These are phyloP conservation scores for Rhinichthys osculus DNA, from an alignment of 2,797 vertebrate species.

Conservation along the genomic window DNA sequence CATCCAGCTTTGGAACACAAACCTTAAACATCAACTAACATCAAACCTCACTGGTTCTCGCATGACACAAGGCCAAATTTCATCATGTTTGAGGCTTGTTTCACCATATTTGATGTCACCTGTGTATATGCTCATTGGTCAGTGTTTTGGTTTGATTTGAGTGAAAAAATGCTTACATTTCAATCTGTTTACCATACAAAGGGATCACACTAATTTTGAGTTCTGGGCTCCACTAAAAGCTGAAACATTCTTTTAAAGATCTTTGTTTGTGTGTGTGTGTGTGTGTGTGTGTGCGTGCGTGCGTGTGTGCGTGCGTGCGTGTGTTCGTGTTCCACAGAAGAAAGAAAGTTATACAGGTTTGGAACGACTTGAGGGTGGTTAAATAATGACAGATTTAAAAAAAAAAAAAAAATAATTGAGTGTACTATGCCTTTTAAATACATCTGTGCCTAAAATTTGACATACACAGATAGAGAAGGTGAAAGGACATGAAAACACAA, in stretches of 20 bases:
- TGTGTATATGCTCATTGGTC: background rate
- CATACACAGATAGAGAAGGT: conserved; percentile 14
- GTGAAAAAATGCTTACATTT: background rate
- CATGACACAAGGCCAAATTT: background rate
- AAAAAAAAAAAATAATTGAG: too few species aligned
- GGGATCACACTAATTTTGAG: background rate
- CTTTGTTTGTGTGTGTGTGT: background rate
- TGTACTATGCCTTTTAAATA: background rate
- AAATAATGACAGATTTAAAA: background rate
- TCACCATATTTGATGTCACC: background rate
- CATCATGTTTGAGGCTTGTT: background rate
- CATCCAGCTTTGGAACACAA: background rate
- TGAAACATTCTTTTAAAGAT: conserved; percentile 4
- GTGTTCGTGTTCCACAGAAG: background rate
- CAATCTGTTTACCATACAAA: background rate
- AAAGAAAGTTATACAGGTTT: background rate
- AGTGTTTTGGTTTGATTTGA: background rate
- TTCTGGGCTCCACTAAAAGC: background rate
- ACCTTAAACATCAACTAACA: background rate
- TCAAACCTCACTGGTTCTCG: background rate
- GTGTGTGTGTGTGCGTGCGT: too few species aligned
- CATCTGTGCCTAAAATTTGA: background rate
- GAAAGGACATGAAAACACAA: conserved; percentile 12
- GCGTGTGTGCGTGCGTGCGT: background rate
- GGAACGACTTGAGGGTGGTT: background rate